phyloP scores from a whole-genome alignment of 2,888 invertebrate species.

The Nematopogon swammerdamellus region DNA sequence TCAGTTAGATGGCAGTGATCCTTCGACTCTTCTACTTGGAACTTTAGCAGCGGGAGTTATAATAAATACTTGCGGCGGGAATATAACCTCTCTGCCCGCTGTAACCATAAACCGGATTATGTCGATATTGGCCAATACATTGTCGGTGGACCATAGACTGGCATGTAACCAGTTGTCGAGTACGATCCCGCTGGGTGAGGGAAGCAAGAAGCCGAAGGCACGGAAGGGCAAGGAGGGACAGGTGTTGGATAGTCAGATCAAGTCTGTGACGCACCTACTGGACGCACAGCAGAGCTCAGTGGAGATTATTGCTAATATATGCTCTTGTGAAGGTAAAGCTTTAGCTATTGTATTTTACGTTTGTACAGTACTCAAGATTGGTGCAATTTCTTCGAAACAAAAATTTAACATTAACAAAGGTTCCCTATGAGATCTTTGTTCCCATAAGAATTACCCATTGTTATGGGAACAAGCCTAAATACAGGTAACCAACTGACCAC shows the following conservation, averaged over 20 bases:
- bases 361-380: too few species aligned
- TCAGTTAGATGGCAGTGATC: slow-evolving; percentile 31
- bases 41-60: slow-evolving; percentile 58
- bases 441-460: too few species aligned
- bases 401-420: too few species aligned
- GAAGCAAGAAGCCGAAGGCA: slow-evolving; percentile 22
- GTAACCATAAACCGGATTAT: slow-evolving; percentile 48
- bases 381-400: too few species aligned
- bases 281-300: slow-evolving; percentile 66
- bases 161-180: slow-evolving; percentile 47
- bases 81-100: slow-evolving; percentile 32
- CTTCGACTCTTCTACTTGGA: slow-evolving; percentile 44
- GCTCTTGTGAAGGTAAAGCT: slow-evolving; percentile 59
- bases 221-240: slow-evolving; percentile 36
- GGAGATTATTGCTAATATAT: slow-evolving; percentile 70
- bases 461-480: too few species aligned
- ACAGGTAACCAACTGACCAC: too few species aligned
- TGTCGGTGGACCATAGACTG: slow-evolving; percentile 52
- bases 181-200: slow-evolving; percentile 36
- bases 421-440: too few species aligned
- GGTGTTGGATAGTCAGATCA: slow-evolving; percentile 42
- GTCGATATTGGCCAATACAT: slow-evolving; percentile 43
- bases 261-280: slow-evolving; percentile 52
- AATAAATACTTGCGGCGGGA: slow-evolving; percentile 48
- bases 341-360: too few species aligned